Conservation (phyloP, 1,140 invertebrate species). For the Eriocheir sinensis region DNA sequence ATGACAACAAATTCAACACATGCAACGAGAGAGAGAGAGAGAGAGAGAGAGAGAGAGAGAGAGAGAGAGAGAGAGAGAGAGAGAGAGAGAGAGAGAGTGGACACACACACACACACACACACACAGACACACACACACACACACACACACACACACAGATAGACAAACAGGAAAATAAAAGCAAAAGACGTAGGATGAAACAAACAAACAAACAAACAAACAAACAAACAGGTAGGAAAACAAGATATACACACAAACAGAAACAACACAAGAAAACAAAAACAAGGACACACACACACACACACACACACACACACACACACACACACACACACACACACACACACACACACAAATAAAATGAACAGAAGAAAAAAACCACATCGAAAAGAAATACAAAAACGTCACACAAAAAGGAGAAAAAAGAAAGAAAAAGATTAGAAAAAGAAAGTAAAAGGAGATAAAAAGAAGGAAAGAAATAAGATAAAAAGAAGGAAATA, state of each 20-base stretch:
- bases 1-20: background rate
- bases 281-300: too few species aligned
- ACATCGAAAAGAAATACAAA: too few species aligned
- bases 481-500: background rate
- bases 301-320: too few species aligned
- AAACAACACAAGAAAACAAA: background rate
- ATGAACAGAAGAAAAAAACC: background rate
- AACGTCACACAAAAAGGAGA: too few species aligned
- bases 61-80: conserved; percentile 49
- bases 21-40: conserved; percentile 29
- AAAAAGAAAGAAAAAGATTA: too few species aligned
- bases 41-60: conserved; percentile 61
- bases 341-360: background rate
- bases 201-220: too few species aligned
- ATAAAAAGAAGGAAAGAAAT: too few species aligned
- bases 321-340: too few species aligned
- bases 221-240: too few species aligned
- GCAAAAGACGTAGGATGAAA: too few species aligned
- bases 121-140: background rate
- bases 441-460: too few species aligned
- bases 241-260: background rate
- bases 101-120: conserved; percentile 14
- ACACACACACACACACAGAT: background rate
- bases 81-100: conserved; percentile 32
- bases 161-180: too few species aligned